Evolutionary conservation across 2,113 vertebrate species (phyloP).

Genomic region (Aptenodytes patagonicus): DNA sequence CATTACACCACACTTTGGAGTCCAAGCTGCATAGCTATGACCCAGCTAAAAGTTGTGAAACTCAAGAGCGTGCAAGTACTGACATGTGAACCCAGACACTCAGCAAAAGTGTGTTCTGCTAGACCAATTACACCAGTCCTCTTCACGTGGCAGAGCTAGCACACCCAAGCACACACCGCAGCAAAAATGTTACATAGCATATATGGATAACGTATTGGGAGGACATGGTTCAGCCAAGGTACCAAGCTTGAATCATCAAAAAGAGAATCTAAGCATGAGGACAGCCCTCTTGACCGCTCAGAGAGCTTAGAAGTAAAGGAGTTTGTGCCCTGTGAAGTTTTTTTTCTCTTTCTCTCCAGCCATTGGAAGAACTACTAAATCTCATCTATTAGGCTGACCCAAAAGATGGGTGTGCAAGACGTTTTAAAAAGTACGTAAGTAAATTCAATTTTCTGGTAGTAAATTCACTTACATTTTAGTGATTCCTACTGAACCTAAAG

Average conservation of each 20-base stretch:
- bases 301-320: neutral
- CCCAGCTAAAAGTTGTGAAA: neutral
- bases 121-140: neutral
- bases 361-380: neutral
- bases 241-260: neutral
- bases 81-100: neutral
- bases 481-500: neutral
- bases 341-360: neutral
- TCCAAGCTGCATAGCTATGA: neutral
- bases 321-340: neutral
- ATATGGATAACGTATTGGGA: neutral
- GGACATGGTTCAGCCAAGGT: neutral
- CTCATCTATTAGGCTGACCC: neutral
- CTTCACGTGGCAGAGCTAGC: neutral
- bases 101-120: neutral
- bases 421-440: neutral
- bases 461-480: neutral
- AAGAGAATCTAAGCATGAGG: neutral
- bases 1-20: neutral
- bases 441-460: neutral
- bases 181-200: accelerated
- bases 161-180: accelerated
- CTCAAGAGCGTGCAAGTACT: neutral
- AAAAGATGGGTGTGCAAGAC: neutral
- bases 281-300: neutral